Evolutionary conservation across 2,888 invertebrate species (phyloP).

Genomic region (Rhagium mordax): DNA sequence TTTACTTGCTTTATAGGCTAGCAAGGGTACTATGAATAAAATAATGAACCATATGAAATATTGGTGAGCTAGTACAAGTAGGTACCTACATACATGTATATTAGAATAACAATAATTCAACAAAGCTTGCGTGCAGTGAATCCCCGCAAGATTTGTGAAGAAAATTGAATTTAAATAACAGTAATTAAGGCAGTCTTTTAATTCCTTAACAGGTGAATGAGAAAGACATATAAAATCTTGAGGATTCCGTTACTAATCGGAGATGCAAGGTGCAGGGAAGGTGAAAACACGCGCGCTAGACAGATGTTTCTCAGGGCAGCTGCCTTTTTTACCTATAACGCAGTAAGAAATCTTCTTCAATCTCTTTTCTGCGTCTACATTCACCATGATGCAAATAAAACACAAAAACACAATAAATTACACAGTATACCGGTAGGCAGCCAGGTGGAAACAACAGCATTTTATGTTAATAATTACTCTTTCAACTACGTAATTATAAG

Average conservation of each 20-base stretch:
- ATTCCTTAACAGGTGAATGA: conserved; percentile 27
- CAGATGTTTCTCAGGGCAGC: conserved; percentile 42
- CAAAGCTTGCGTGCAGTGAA: conserved; percentile 3
- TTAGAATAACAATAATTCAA: conserved; percentile 8
- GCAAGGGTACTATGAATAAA: too few species aligned
- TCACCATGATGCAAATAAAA: conserved; percentile 3
- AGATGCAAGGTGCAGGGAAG: conserved; percentile 44
- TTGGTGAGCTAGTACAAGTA: too few species aligned
- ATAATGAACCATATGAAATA: too few species aligned
- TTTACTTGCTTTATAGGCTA: too few species aligned
- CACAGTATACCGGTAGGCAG: not conserved
- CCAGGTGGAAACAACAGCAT: conserved; percentile 9
- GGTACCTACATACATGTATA: too few species aligned
- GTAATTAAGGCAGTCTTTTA: conserved; percentile 8
- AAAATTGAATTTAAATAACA: conserved; percentile 29
- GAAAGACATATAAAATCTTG: conserved; percentile 6
- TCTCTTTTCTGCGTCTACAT: conserved; percentile 4
- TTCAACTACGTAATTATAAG: conserved; percentile 4
- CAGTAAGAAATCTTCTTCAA: conserved; percentile 11
- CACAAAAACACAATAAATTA: conserved; percentile 4
- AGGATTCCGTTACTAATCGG: conserved; percentile 31
- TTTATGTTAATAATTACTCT: conserved; percentile 11
- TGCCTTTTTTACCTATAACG: not conserved
- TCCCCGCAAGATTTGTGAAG: not conserved
- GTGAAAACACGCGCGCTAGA: conserved; percentile 39